Conservation (phyloP, 2,113 vertebrate genomes). For the Strix aluco region DNA sequence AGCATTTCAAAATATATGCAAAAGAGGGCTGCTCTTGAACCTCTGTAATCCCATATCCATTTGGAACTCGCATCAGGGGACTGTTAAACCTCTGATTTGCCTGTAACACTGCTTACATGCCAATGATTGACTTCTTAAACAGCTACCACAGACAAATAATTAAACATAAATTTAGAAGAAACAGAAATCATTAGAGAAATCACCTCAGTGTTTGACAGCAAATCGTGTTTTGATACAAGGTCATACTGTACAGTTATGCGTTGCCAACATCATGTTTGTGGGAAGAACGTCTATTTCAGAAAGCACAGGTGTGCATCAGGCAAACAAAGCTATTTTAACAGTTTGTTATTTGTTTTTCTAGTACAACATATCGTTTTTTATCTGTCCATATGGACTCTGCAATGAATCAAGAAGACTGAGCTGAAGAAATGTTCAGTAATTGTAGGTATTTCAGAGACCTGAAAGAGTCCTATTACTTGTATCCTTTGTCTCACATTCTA, state of each 20-base stretch:
- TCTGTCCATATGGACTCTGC: not conserved
- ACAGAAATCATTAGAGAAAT: not conserved
- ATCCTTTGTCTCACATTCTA: not conserved
- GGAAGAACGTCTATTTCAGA: not conserved
- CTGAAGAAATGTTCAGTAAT: not conserved
- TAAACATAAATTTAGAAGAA: not conserved
- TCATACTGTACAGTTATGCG: not conserved
- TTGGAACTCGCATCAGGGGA: not conserved
- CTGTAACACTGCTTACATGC: not conserved
- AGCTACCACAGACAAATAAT: not conserved
- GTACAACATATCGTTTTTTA: not conserved
- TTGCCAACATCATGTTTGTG: not conserved
- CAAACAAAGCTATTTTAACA: not conserved
- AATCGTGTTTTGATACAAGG: not conserved
- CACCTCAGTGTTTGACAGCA: not conserved
- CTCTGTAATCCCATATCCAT: not conserved
- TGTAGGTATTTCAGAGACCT: not conserved
- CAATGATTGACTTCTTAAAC: not conserved
- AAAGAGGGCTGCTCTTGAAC: not conserved
- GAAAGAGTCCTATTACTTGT: not conserved
- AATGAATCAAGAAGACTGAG: not conserved
- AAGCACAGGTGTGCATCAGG: not conserved
- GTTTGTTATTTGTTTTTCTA: not conserved
- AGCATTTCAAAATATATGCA: constrained; percentile 8
- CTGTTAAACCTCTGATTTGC: not conserved